phyloP scores from a whole-genome alignment of 2,113 vertebrate genomes.

The Chaetodon trifascialis region DNA sequence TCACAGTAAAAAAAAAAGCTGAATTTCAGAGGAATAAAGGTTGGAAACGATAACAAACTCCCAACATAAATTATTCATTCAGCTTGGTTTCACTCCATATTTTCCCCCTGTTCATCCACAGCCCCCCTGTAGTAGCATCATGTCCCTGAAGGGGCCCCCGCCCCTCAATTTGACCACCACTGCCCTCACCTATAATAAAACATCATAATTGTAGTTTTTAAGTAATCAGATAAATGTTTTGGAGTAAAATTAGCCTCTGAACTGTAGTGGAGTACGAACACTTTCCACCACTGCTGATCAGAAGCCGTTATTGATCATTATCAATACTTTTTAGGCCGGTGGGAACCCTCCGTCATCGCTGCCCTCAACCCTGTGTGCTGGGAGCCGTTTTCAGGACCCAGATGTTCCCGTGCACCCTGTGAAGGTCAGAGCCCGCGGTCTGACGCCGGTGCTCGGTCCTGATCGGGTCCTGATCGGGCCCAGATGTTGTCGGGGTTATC shows the following conservation, averaged over 20 bases:
- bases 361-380: neutral
- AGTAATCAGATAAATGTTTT: neutral
- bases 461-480: constrained; percentile 74
- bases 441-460: constrained; percentile 25
- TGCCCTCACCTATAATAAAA: neutral
- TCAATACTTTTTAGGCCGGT: neutral
- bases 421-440: constrained; percentile 67
- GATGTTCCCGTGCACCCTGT: constrained; percentile 63
- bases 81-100: no score
- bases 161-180: no score
- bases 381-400: constrained; percentile 34
- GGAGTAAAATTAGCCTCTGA: neutral
- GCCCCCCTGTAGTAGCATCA: no score
- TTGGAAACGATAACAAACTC: no score
- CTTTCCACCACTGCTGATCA: neutral
- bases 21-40: no score
- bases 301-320: neutral
- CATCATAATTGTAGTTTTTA: neutral
- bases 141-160: no score
- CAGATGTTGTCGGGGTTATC: constrained; percentile 81
- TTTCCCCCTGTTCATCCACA: no score
- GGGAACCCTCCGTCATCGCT: neutral
- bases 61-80: no score
- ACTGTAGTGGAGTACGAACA: neutral
- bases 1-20: no score